Evolutionary conservation across 2,797 vertebrate species (phyloP).

Genomic region (Okamejei kenojei): DNA sequence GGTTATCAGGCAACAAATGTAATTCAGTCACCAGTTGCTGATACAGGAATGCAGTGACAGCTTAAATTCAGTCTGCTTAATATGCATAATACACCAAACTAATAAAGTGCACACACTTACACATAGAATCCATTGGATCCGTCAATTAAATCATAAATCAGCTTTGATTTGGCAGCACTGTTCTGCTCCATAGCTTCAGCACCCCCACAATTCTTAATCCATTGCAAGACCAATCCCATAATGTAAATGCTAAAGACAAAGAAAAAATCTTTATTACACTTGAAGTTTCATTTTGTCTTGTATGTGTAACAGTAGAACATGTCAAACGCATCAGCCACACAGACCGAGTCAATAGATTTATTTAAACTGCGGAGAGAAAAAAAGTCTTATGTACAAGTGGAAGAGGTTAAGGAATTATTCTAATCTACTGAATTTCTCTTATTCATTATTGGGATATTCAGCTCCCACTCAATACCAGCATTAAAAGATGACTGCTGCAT

Average conservation of each 20-base stretch:
- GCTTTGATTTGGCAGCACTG: slow-evolving; percentile 74
- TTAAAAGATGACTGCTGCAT: neutral
- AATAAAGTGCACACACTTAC: slow-evolving; percentile 62
- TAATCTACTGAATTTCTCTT: neutral
- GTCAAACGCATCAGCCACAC: no score
- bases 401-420: neutral
- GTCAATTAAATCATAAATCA: slow-evolving; percentile 82
- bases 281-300: neutral
- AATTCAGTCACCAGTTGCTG: neutral
- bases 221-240: slow-evolving; percentile 83
- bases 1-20: neutral
- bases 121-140: slow-evolving; percentile 78
- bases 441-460: neutral
- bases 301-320: no score
- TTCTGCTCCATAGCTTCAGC: slow-evolving; percentile 73
- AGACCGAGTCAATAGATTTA: neutral
- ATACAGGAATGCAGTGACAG: neutral
- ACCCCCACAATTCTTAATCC: slow-evolving; percentile 86
- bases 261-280: neutral
- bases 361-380: neutral
- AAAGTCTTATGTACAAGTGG: neutral
- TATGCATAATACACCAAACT: neutral
- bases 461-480: neutral
- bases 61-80: neutral
- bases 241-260: slow-evolving; percentile 77